Evolutionary conservation across 2,113 vertebrate species (phyloP).

Genomic region (Orcinus orca): DNA sequence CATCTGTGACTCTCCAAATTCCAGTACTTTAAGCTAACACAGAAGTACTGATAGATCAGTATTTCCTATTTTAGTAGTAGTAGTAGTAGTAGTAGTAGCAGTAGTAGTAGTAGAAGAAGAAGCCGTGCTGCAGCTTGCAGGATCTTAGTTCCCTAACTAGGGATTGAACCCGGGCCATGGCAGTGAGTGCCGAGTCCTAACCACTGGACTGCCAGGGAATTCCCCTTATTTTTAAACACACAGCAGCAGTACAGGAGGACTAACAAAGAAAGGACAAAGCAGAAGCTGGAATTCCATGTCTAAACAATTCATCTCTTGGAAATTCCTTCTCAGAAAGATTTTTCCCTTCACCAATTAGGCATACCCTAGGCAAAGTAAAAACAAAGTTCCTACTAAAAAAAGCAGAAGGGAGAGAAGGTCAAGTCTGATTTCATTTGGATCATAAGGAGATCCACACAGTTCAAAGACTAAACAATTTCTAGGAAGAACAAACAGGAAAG

Average conservation of each 20-base stretch:
- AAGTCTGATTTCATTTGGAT: background rate
- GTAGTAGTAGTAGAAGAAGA: too few relatives aligned
- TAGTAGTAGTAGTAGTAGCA: too few relatives aligned
- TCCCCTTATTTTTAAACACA: constrained; percentile 7
- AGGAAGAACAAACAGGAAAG: background rate
- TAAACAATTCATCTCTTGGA: background rate
- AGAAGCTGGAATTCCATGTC: background rate
- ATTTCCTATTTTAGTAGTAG: background rate
- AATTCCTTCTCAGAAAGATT: background rate
- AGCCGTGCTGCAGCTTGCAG: too few relatives aligned
- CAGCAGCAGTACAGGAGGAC: background rate
- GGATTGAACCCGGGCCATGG: background rate
- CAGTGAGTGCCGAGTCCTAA: background rate
- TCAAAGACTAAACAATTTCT: constrained; percentile 1
- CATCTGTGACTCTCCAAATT: background rate
- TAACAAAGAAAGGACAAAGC: background rate
- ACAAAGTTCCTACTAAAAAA: background rate
- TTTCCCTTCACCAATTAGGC: background rate
- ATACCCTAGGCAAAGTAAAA: background rate
- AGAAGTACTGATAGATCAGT: background rate
- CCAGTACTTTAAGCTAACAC: background rate
- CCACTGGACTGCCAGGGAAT: background rate
- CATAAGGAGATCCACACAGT: background rate
- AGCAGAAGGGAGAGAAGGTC: background rate
- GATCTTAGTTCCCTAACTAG: background rate